Percentiles rank a stretch among this genome's conserved stretches.
phyloP scores from a whole-genome alignment of 2,797 vertebrate species.

The Diplodus puntazzo region DNA sequence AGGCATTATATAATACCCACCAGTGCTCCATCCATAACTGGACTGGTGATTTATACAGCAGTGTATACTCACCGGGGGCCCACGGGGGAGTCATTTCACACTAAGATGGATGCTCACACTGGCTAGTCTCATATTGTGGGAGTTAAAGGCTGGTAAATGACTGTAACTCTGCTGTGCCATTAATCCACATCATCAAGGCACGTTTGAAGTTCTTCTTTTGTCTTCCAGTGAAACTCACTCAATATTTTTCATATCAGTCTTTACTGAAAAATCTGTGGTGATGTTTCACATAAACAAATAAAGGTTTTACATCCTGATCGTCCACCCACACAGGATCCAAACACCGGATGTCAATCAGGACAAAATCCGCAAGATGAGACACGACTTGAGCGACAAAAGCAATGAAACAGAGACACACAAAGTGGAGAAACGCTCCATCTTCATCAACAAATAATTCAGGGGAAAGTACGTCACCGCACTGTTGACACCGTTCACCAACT shows the following conservation, averaged over 20 bases:
- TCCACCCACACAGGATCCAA: not conserved
- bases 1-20: constrained; percentile 71
- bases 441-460: not conserved
- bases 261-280: not conserved
- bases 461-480: not conserved
- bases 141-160: constrained; percentile 37
- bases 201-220: constrained; percentile 25
- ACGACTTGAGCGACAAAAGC: not conserved
- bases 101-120: constrained; percentile 42
- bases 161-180: constrained; percentile 35
- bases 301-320: not conserved
- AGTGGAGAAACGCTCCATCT: not conserved
- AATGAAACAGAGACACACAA: not conserved
- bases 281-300: constrained; percentile 10
- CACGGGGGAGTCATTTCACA: constrained; percentile 45
- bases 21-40: constrained; percentile 45
- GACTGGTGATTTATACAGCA: constrained; percentile 57
- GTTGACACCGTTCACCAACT: not conserved
- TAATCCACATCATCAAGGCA: constrained; percentile 49
- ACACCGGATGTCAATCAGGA: not conserved
- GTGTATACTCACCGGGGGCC: constrained; percentile 29
- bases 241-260: constrained; percentile 43
- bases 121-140: constrained; percentile 34
- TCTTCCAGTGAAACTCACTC: constrained; percentile 28
- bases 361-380: not conserved